Percentiles rank a stretch among this genome's conserved stretches.
phyloP scores from a whole-genome alignment of 2,113 vertebrate species.

The Vidua macroura region DNA sequence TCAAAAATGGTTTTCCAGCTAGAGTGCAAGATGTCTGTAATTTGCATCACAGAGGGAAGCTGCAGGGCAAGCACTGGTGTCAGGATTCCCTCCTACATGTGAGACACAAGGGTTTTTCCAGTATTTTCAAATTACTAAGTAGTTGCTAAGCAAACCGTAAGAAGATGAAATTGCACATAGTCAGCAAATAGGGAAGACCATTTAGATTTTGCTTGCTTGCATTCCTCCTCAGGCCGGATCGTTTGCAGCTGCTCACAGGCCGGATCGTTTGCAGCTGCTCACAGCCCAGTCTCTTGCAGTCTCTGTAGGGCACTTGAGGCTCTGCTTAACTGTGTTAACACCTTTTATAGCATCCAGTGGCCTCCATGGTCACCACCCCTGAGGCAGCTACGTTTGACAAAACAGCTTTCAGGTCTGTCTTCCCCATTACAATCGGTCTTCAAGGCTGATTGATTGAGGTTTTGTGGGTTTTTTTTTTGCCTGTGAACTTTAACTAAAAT shows the following conservation, averaged over 20 bases:
- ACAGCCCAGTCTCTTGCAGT: neutral
- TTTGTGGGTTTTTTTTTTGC: neutral
- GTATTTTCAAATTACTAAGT: neutral
- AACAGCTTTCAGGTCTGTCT: neutral
- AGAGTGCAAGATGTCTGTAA: neutral
- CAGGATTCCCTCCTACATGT: neutral
- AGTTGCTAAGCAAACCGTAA: neutral
- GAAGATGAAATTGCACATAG: neutral
- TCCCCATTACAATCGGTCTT: accelerated
- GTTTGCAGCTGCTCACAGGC: neutral
- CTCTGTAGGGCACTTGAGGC: neutral
- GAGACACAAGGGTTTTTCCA: neutral
- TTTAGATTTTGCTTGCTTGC: neutral
- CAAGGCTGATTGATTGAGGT: neutral
- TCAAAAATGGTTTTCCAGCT: neutral
- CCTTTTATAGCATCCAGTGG: neutral
- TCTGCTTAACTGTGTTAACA: accelerated
- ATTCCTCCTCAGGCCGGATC: neutral
- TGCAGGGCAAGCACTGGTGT: neutral
- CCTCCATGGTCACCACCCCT: neutral
- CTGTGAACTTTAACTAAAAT: neutral
- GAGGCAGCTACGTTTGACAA: neutral
- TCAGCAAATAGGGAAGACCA: neutral
- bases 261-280: neutral
- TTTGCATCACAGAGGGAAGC: neutral